A percentile compares a stretch with the other conserved stretches of the same genome.
These are phyloP conservation scores for Micronycteris hirsuta DNA, from an alignment of 2,113 vertebrate species.

Conservation along the genomic window DNA sequence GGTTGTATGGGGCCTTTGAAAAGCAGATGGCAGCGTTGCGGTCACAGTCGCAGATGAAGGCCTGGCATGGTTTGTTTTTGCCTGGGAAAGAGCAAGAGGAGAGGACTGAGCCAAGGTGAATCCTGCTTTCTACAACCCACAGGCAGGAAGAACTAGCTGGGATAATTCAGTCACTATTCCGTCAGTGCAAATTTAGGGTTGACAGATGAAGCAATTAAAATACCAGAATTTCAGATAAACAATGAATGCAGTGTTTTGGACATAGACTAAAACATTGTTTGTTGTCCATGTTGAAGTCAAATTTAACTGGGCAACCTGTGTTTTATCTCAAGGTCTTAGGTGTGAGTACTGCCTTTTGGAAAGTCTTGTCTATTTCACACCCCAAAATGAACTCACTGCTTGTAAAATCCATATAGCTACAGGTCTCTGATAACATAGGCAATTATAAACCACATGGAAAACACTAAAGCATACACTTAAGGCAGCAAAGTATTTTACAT, in stretches of 20 bases:
- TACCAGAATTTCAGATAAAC: neutral
- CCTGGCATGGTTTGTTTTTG: conserved; percentile 71
- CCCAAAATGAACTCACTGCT: neutral
- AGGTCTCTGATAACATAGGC: neutral
- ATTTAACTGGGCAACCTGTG: neutral
- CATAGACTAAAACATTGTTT: neutral
- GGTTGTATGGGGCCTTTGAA: conserved; percentile 77
- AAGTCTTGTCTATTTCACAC: neutral
- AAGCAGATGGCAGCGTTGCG: conserved; percentile 87
- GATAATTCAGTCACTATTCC: neutral
- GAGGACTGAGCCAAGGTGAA: neutral
- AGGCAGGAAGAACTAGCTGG: neutral
- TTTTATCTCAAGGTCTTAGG: neutral
- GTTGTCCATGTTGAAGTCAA: neutral
- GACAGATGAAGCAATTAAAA: neutral
- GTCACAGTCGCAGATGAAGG: conserved; percentile 89
- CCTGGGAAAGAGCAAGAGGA: conserved; percentile 73
- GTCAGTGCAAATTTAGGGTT: neutral
- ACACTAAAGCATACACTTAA: neutral
- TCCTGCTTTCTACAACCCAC: neutral
- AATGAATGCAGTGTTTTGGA: neutral
- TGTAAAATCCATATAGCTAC: neutral
- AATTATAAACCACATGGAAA: neutral
- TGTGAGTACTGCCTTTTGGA: neutral
- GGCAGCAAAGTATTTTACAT: neutral